Evolutionary conservation across 2,113 vertebrate genomes (phyloP).

Genomic region (Osmerus mordax): DNA sequence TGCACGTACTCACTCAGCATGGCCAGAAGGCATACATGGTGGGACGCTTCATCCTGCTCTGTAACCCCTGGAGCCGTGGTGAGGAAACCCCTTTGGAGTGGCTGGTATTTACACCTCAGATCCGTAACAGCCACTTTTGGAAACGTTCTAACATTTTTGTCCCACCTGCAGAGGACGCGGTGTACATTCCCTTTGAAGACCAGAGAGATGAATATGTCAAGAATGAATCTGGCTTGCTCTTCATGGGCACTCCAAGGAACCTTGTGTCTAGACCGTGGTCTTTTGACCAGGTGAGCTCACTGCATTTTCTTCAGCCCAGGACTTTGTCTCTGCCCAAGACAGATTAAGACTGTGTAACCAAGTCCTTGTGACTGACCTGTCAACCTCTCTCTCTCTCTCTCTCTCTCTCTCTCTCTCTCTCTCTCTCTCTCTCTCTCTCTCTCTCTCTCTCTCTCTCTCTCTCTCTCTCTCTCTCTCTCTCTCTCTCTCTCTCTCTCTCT

Average conservation of each 20-base stretch:
- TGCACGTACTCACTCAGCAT: slow-evolving; percentile 22
- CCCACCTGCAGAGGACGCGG: slow-evolving; percentile 60
- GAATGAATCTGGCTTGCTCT: slow-evolving; percentile 67
- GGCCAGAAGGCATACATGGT: background rate
- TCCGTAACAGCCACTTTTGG: background rate
- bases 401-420: slow-evolving; percentile 1
- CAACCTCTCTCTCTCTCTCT: no score
- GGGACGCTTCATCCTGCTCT: slow-evolving; percentile 62
- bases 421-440: no score
- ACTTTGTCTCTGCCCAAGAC: no score
- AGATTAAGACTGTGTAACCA: no score
- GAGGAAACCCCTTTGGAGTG: slow-evolving; percentile 13
- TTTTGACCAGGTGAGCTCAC: slow-evolving; percentile 67
- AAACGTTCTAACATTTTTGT: background rate
- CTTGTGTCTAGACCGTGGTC: slow-evolving; percentile 62
- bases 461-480: background rate
- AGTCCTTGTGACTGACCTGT: no score
- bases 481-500: background rate
- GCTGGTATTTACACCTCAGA: background rate
- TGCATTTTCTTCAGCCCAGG: background rate
- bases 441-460: no score
- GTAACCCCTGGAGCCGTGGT: slow-evolving; percentile 73
- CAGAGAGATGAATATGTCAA: slow-evolving; percentile 69
- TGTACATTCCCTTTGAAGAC: slow-evolving; percentile 62
- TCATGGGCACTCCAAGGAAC: slow-evolving; percentile 62